These are phyloP conservation scores for Phylloscopus whistleri DNA, from an alignment of 2,113 vertebrate genomes.

Conservation along the genomic window DNA sequence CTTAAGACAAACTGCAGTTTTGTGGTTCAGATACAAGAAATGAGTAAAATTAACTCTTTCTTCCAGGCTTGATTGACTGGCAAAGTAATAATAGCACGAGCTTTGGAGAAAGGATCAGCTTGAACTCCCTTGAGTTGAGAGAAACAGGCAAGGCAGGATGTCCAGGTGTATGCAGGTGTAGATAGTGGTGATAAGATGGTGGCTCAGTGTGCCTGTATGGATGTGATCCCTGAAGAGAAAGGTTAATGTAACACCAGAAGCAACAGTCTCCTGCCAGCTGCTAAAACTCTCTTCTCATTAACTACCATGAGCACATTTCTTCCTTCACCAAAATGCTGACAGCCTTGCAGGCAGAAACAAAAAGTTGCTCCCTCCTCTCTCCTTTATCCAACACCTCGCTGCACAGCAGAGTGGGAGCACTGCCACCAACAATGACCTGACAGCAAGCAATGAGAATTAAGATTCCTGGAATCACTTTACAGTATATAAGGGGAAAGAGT, in stretches of 20 bases:
- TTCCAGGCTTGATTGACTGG: not conserved
- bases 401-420: not conserved
- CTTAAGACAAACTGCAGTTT: not conserved
- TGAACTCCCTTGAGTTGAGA: not conserved
- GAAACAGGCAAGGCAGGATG: not conserved
- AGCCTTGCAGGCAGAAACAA: not conserved
- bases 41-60: not conserved
- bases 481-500: not conserved
- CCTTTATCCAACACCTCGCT: rapidly evolving
- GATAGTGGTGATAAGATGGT: not conserved
- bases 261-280: not conserved
- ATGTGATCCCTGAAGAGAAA: not conserved
- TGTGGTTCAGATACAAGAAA: not conserved
- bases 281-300: not conserved
- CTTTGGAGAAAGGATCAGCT: not conserved
- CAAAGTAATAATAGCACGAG: not conserved
- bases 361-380: not conserved
- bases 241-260: not conserved
- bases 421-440: rapidly evolving
- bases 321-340: not conserved
- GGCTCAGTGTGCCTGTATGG: rapidly evolving
- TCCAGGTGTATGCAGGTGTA: not conserved
- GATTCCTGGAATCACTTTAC: not conserved
- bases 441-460: not conserved
- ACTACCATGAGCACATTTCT: not conserved